Percentiles rank a stretch among this genome's conserved stretches.
phyloP scores from a whole-genome alignment of 2,797 vertebrate species.

The Microchirus variegatus region DNA sequence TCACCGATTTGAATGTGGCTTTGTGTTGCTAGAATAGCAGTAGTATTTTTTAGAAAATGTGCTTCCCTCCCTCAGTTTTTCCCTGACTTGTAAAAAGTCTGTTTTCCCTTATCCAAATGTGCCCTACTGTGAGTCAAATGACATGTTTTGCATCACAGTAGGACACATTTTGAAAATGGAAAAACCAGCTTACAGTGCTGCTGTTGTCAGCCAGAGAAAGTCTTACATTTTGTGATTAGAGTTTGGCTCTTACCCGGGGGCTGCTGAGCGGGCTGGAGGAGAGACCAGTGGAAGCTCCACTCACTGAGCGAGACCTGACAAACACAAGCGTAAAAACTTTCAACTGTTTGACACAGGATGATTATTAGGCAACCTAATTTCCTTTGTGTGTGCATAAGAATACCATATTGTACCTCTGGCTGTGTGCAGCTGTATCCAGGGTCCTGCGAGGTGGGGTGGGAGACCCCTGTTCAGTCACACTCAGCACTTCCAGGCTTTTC shows the following conservation, averaged over 20 bases:
- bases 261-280: slow-evolving; percentile 95
- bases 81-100: too few relatives aligned
- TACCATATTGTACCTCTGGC: slow-evolving; percentile 73
- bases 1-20: too few relatives aligned
- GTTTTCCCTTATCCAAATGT: too few relatives aligned
- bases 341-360: not conserved
- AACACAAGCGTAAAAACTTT: slow-evolving; percentile 13
- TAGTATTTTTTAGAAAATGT: too few relatives aligned
- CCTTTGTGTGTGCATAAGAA: not conserved
- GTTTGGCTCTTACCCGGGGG: slow-evolving; percentile 87
- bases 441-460: slow-evolving; percentile 90
- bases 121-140: too few relatives aligned
- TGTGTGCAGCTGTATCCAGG: slow-evolving; percentile 84
- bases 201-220: too few relatives aligned
- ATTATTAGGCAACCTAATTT: not conserved
- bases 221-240: too few relatives aligned
- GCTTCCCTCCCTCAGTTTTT: too few relatives aligned
- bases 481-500: slow-evolving; percentile 93
- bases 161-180: too few relatives aligned
- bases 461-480: slow-evolving; percentile 91
- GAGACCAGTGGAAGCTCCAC: slow-evolving; percentile 91
- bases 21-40: too few relatives aligned
- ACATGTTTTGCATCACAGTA: too few relatives aligned
- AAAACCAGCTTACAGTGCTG: too few relatives aligned
- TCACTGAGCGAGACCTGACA: slow-evolving; percentile 90